These are phyloP conservation scores for Helostoma temminkii DNA, from an alignment of 2,797 vertebrate genomes.

Conservation along the genomic window DNA sequence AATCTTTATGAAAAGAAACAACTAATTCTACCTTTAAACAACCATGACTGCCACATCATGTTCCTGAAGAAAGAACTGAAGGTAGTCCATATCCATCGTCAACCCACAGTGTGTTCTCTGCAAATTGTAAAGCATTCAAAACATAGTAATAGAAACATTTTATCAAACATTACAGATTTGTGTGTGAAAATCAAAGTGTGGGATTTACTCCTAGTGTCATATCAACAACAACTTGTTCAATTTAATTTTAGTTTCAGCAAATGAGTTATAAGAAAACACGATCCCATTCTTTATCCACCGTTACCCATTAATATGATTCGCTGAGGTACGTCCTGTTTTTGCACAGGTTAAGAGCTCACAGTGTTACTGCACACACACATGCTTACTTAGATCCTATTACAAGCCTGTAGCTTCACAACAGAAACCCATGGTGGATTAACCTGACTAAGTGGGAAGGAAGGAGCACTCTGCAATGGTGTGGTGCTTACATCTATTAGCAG, in stretches of 20 bases:
- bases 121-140: too few species aligned
- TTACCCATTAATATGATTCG: slow-evolving; percentile 67
- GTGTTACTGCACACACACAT: slow-evolving; percentile 42
- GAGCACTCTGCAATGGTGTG: background rate
- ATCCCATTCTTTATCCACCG: slow-evolving; percentile 48
- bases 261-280: slow-evolving; percentile 19
- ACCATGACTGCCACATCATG: background rate
- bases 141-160: too few species aligned
- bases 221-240: slow-evolving; percentile 11
- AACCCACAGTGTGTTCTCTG: too few species aligned
- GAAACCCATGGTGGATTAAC: slow-evolving; percentile 56
- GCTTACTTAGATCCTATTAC: slow-evolving; percentile 63
- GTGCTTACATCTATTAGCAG: slow-evolving; percentile 43
- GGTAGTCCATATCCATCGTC: background rate
- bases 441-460: slow-evolving; percentile 44
- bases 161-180: background rate
- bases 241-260: slow-evolving; percentile 10
- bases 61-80: background rate
- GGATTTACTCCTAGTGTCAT: background rate
- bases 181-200: background rate
- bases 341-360: slow-evolving; percentile 39
- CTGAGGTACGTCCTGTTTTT: slow-evolving; percentile 37
- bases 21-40: background rate
- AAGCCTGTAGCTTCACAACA: slow-evolving; percentile 30
- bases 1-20: slow-evolving; percentile 6